Evolutionary conservation across 2,113 vertebrate species (phyloP).

Genomic region (Sander lucioperca): DNA sequence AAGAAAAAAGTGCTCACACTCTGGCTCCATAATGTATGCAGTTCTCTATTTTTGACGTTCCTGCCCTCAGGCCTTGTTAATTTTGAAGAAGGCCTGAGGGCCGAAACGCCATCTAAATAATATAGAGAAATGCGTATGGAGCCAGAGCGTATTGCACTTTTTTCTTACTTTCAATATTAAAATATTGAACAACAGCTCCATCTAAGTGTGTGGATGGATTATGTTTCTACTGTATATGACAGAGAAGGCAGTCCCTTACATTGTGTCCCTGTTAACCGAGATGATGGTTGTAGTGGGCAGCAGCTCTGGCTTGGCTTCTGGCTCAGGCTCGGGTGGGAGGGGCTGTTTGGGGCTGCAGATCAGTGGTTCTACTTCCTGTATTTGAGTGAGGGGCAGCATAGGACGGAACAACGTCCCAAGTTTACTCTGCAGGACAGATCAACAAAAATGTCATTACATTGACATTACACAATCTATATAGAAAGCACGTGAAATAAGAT

Average conservation of each 20-base stretch:
- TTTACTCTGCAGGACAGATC: slow-evolving; percentile 76
- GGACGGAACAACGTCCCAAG: slow-evolving; percentile 82
- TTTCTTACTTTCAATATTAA: too few relatives aligned
- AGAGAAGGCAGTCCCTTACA: slow-evolving; percentile 84
- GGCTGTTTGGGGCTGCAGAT: slow-evolving; percentile 82
- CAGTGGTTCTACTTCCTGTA: slow-evolving; percentile 84
- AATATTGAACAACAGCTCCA: neutral
- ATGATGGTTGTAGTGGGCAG: slow-evolving; percentile 78
- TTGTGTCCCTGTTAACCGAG: slow-evolving; percentile 79
- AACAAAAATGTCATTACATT: neutral
- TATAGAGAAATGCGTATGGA: too few relatives aligned
- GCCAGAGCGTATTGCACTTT: too few relatives aligned
- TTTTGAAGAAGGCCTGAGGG: too few relatives aligned
- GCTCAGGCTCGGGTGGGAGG: slow-evolving; percentile 48
- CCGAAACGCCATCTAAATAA: too few relatives aligned
- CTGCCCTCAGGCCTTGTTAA: too few relatives aligned
- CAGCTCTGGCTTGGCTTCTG: slow-evolving; percentile 62
- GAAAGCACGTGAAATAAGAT: neutral
- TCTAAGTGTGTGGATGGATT: neutral
- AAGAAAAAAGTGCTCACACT: too few relatives aligned
- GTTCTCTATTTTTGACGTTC: too few relatives aligned
- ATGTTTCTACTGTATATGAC: neutral
- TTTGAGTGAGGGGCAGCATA: slow-evolving; percentile 81
- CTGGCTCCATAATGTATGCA: too few relatives aligned
- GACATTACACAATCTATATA: neutral